A percentile compares a stretch with the other conserved stretches of the same genome.
These are phyloP conservation scores for Polietes domitor DNA, from an alignment of 2,888 invertebrate genomes.

Conservation along the genomic window DNA sequence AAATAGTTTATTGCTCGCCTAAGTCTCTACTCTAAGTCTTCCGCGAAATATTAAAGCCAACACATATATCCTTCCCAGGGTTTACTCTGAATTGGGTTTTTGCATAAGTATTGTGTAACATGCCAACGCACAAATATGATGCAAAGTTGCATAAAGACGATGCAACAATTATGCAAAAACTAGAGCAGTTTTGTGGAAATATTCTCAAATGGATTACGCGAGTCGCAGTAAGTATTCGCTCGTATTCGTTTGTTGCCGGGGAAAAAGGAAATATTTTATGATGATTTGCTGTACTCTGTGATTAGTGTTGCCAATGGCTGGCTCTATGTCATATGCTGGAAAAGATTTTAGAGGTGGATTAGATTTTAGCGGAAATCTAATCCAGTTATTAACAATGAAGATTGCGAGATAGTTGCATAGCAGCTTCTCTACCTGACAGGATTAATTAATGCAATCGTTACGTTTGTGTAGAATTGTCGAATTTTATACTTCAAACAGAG, in stretches of 20 bases:
- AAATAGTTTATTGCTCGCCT: slow-evolving; percentile 5
- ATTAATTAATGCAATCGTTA: too few species aligned
- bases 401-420: too few species aligned
- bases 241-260: not conserved
- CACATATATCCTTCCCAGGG: slow-evolving; percentile 7
- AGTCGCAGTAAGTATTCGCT: not conserved
- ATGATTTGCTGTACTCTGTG: not conserved
- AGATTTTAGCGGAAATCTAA: not conserved
- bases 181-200: slow-evolving; percentile 73
- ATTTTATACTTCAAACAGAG: too few species aligned
- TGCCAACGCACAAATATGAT: slow-evolving; percentile 16
- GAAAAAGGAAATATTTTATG: slow-evolving; percentile 1
- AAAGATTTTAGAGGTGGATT: too few species aligned
- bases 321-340: too few species aligned
- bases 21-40: not conserved
- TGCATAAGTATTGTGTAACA: slow-evolving; percentile 51
- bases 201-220: slow-evolving; percentile 46
- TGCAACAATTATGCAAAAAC: slow-evolving; percentile 68
- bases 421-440: too few species aligned
- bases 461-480: too few species aligned
- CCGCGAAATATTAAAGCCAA: slow-evolving; percentile 30
- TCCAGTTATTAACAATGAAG: not conserved
- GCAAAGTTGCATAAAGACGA: slow-evolving; percentile 55
- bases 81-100: slow-evolving; percentile 37
- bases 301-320: too few species aligned